Evolutionary conservation across 2,888 invertebrate species (phyloP).

Genomic region (Heliconius sara): DNA sequence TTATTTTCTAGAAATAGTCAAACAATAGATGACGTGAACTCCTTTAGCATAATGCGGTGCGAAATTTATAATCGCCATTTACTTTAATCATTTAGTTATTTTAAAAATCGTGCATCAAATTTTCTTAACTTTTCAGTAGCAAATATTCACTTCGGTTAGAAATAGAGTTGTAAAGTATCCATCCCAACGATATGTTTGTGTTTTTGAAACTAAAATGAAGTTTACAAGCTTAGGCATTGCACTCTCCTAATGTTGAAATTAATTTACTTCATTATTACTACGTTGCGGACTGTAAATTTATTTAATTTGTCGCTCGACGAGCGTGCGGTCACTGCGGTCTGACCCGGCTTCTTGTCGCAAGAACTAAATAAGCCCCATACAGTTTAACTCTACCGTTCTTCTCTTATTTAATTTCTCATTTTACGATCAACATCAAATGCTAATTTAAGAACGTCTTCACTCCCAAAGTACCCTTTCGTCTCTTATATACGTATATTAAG

Average conservation of each 20-base stretch:
- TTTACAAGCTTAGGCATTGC: constrained; percentile 26
- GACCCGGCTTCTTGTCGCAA: constrained; percentile 56
- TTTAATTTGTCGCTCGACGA: constrained; percentile 69
- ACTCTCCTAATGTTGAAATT: constrained; percentile 43
- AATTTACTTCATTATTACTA: constrained; percentile 42
- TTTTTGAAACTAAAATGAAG: not conserved
- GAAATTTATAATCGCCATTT: constrained; percentile 3
- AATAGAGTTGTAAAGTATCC: not conserved
- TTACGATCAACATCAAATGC: constrained; percentile 36
- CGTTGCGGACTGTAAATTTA: constrained; percentile 62
- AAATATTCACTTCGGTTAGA: not conserved
- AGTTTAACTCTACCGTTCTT: constrained; percentile 27
- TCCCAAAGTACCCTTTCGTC: constrained; percentile 33
- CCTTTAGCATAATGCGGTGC: not conserved
- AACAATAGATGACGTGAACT: not conserved
- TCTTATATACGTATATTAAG: constrained; percentile 33
- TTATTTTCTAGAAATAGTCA: not conserved
- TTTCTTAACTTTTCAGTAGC: not conserved
- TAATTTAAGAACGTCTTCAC: constrained; percentile 35
- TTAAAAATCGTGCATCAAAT: not conserved
- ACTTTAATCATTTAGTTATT: not conserved
- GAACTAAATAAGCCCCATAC: constrained; percentile 54
- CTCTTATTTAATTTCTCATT: constrained; percentile 38
- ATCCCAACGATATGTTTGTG: not conserved
- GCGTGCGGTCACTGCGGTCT: constrained; percentile 59